Conservation (phyloP, 2,113 vertebrate genomes). For the Craseonycteris thonglongyai region DNA sequence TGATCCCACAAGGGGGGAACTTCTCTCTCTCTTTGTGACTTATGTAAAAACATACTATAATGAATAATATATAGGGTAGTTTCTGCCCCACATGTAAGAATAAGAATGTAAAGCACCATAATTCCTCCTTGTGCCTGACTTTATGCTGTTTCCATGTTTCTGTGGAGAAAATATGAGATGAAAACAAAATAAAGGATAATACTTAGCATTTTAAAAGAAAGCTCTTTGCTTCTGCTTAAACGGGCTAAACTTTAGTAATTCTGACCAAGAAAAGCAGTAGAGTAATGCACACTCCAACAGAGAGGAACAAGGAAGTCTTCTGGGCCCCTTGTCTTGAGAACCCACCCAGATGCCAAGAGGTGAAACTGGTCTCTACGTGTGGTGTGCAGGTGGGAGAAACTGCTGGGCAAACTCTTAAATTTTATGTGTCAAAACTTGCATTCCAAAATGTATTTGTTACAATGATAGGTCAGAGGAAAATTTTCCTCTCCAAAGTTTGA, state of each 20-base stretch:
- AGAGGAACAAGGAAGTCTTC: too few species aligned
- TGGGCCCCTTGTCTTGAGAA: not conserved
- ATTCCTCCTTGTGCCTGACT: not conserved
- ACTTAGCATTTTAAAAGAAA: not conserved
- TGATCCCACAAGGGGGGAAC: not conserved
- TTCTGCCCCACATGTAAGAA: not conserved
- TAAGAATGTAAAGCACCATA: not conserved
- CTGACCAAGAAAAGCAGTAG: not conserved
- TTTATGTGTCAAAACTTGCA: not conserved
- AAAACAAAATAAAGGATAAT: not conserved
- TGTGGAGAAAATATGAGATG: not conserved
- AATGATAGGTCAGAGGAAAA: not conserved
- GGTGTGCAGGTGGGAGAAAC: not conserved
- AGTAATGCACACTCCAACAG: too few species aligned
- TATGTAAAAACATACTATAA: not conserved
- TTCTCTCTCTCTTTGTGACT: not conserved
- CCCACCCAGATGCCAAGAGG: too few species aligned
- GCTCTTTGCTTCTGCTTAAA: not conserved
- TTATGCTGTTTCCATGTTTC: not conserved
- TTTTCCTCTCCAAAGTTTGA: not conserved
- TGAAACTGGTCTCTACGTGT: too few species aligned
- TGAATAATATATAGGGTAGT: fast-evolving
- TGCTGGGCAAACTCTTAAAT: not conserved
- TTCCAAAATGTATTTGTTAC: not conserved
- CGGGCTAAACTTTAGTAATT: not conserved